phyloP scores from a whole-genome alignment of 2,113 vertebrate genomes.

The Pithys albifrons region DNA sequence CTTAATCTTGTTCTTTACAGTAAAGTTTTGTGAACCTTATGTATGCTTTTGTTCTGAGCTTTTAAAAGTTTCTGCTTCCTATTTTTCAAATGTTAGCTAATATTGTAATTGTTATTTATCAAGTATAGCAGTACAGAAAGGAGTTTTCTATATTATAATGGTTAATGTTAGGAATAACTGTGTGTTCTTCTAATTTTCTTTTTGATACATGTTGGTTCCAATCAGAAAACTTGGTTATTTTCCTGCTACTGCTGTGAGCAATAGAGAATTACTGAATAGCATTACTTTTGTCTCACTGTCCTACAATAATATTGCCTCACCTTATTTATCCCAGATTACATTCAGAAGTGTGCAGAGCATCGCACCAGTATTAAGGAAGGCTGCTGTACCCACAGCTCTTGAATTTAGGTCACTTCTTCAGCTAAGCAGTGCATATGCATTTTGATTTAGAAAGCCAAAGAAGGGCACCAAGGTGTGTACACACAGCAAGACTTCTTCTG shows the following conservation, averaged over 20 bases:
- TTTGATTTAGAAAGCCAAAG: not conserved
- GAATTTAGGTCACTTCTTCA: not conserved
- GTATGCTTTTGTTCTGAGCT: not conserved
- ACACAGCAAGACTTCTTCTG: not conserved
- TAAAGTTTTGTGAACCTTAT: not conserved
- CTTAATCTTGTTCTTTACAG: not conserved
- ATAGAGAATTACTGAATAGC: conserved; percentile 43
- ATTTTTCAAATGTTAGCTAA: not conserved
- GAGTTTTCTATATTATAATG: not conserved
- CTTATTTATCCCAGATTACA: conserved; percentile 56
- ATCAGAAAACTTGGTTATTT: conserved; percentile 45
- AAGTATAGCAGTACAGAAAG: not conserved
- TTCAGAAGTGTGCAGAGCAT: not conserved
- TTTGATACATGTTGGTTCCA: conserved; percentile 53
- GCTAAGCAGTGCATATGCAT: not conserved
- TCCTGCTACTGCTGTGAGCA: conserved; percentile 51
- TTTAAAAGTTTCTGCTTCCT: not conserved
- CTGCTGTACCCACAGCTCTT: not conserved
- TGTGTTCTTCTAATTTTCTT: conserved; percentile 62
- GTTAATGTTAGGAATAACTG: conserved; percentile 40
- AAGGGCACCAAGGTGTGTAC: not conserved
- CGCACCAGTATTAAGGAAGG: not conserved
- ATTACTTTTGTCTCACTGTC: conserved; percentile 59
- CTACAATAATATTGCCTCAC: conserved; percentile 24
- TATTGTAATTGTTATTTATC: not conserved